phyloP scores from a whole-genome alignment of 2,888 invertebrate species.

The Rugalucina vietnamica region DNA sequence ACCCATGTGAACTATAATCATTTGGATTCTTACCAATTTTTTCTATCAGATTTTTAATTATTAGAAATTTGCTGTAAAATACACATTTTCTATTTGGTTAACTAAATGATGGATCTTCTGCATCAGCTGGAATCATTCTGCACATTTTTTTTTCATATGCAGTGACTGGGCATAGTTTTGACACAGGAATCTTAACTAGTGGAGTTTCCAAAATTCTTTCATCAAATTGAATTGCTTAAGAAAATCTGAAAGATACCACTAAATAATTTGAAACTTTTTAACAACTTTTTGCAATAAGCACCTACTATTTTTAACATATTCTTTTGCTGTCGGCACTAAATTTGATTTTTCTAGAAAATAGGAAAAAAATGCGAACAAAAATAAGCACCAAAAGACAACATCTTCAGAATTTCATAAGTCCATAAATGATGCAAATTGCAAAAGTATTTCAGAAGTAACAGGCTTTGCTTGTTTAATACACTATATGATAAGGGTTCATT shows the following conservation, averaged over 20 bases:
- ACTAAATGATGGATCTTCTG: conserved; percentile 4
- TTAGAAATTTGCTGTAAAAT: not conserved
- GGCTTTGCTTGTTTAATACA: conserved; percentile 1
- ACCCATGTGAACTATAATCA: conserved; percentile 10
- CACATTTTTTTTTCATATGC: conserved; percentile 15
- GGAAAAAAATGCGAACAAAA: conserved; percentile 20
- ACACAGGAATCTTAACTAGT: conserved; percentile 8
- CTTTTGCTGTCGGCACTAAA: not conserved
- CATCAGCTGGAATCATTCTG: not conserved
- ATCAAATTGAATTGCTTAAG: conserved; percentile 25
- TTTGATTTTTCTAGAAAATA: conserved; percentile 19
- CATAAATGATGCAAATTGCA: not conserved
- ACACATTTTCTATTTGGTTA: not conserved
- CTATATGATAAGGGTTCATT: conserved; percentile 2
- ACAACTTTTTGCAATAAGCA: not conserved
- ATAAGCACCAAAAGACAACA: conserved; percentile 21
- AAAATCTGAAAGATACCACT: conserved; percentile 6
- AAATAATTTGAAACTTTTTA: not conserved
- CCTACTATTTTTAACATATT: not conserved
- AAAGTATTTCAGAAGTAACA: conserved; percentile 9
- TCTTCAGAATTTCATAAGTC: not conserved
- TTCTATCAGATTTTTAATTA: not conserved
- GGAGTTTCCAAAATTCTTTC: conserved; percentile 12
- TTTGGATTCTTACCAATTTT: conserved; percentile 3
- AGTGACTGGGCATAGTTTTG: conserved; percentile 12